Evolutionary conservation across 2,888 invertebrate species (phyloP), one percentile per base, ranked within the genome.

Genomic region (Volucella bombylans): DNA sequence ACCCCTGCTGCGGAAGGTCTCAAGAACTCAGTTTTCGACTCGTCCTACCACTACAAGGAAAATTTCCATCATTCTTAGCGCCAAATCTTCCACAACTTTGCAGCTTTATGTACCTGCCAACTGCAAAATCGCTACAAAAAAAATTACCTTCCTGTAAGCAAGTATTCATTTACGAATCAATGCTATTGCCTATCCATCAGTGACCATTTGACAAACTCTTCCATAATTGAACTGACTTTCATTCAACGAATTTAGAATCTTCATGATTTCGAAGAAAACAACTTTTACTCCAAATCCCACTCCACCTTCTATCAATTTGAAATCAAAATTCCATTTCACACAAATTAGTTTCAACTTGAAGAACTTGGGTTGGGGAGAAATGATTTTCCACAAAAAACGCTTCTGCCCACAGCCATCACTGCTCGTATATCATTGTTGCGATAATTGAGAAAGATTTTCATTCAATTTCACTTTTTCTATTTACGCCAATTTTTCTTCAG

Each of bases 391-490:
- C 54, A 52, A n/a, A 45, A 4, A 15, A 41, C 39, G 10, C 10
- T 14, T 73, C 15, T 38, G 8, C 39, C 15, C 31, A 6, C 31
- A 31, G 6, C 31, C 31, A 6, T 31, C 6, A 31, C 55, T 57
- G 57, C n/a, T 57, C 8, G 15, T 11, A 12, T 52, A 18, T 38
- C 76, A 43, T 67, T 76, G 18, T 18, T n/a, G 50, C 18, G 67
- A 57, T 68, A 68, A 76, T 76, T 76, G 76, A 61, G 61, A 68
- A 47, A 31, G 52, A 76, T 68, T 76, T 52, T 76, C 52, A 76
- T 76, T 76, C 67, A 67, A 76, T 76, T 76, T 67, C 14, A 61
- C 45, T 52, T 50, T 76, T 67, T 45, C 59, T 18, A 72, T 73
- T 54, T 64, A 64, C 23, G 45, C 38, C 14, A 61, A 23, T 12